These are phyloP conservation scores for Girardia tigrina DNA, from an alignment of 2,888 invertebrate genomes.

Conservation along the genomic window DNA sequence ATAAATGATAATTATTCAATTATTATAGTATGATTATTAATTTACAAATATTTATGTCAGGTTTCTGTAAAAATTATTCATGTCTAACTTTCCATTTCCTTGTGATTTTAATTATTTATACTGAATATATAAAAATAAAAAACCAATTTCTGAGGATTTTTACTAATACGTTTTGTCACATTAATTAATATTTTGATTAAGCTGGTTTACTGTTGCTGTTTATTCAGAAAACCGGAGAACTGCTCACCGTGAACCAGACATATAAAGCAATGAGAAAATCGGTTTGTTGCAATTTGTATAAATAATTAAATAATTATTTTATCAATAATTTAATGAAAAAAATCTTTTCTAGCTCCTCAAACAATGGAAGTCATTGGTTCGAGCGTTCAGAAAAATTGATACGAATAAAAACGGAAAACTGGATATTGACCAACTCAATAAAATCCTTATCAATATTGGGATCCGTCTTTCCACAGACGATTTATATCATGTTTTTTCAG, in stretches of 20 bases:
- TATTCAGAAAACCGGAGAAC: background rate
- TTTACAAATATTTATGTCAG: too few species aligned
- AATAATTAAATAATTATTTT: background rate
- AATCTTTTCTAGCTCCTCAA: background rate
- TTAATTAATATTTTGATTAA: too few species aligned
- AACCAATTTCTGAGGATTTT: too few species aligned
- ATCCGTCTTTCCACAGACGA: background rate
- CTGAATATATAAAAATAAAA: too few species aligned
- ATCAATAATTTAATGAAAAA: background rate
- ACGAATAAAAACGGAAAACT: background rate
- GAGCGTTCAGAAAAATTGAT: background rate
- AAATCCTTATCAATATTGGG: background rate
- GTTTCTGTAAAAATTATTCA: too few species aligned
- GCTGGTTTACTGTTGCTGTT: background rate
- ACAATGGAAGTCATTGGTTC: background rate
- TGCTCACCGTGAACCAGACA: background rate
- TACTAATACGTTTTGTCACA: too few species aligned
- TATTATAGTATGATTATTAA: too few species aligned
- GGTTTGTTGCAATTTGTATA: too few species aligned
- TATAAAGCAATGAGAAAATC: background rate
- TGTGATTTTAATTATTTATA: too few species aligned
- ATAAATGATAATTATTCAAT: too few species aligned
- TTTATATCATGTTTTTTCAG: background rate
- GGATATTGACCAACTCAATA: background rate
- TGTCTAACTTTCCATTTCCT: too few species aligned